A percentile compares a stretch with the other conserved stretches of the same genome.
phyloP scores from a whole-genome alignment of 35 echinoderm and acorn worm genomes.

The Apostichopus japonicus region DNA sequence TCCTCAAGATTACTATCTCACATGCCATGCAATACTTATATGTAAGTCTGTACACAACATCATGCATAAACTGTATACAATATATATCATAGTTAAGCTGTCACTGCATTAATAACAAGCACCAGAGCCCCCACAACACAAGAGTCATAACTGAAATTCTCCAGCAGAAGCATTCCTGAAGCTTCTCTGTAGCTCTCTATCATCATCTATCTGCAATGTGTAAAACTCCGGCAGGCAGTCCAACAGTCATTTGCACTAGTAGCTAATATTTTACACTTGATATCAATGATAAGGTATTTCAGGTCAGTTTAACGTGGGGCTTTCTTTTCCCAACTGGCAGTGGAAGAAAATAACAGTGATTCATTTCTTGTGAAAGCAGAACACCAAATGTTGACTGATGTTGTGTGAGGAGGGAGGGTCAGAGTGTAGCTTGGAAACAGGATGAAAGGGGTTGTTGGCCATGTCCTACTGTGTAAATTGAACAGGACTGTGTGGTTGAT shows the following conservation, averaged over 20 bases:
- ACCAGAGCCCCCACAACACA: background rate
- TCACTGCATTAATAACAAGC: background rate
- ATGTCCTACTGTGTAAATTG: background rate
- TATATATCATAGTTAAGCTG: background rate
- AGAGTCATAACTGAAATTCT: background rate
- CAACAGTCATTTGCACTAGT: background rate
- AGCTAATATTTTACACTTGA: background rate
- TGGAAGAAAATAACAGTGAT: background rate
- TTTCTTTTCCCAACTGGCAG: background rate
- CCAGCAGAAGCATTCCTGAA: background rate
- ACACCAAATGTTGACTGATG: background rate
- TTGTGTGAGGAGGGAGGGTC: background rate
- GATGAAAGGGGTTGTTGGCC: background rate
- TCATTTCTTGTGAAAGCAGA: background rate
- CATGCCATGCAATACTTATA: no score
- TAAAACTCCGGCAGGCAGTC: background rate
- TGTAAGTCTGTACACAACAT: no score
- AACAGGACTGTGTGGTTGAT: no score
- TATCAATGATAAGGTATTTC: background rate
- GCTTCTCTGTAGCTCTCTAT: background rate
- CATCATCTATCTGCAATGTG: background rate
- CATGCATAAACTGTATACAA: no score
- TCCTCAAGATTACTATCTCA: no score
- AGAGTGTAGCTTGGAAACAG: background rate
- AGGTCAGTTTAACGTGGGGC: background rate